Conservation (phyloP, 2,888 invertebrate species). For the Hanleya hanleyi region DNA sequence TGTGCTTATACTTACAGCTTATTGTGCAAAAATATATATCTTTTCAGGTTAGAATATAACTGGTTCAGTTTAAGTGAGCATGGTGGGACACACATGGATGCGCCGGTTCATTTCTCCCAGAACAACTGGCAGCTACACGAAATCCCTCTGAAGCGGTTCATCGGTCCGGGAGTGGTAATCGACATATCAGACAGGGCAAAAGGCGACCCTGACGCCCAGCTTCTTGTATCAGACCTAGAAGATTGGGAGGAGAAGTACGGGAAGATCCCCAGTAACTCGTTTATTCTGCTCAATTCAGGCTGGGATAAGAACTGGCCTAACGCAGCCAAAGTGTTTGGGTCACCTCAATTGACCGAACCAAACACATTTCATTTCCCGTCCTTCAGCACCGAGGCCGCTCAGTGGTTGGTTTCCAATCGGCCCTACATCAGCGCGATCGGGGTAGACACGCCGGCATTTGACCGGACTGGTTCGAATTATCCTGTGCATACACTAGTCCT, state of each 20-base stretch:
- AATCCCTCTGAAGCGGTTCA: slow-evolving; percentile 73
- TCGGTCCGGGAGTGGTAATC: slow-evolving; percentile 36
- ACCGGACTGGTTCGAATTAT: background rate
- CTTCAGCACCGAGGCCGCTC: background rate
- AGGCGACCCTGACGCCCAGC: background rate
- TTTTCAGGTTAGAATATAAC: slow-evolving; percentile 1
- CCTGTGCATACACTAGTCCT: background rate
- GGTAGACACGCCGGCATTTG: background rate
- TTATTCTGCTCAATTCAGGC: background rate
- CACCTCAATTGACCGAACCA: background rate
- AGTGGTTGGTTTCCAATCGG: background rate
- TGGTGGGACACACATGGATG: slow-evolving; percentile 1
- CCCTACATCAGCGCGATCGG: background rate
- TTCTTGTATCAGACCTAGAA: background rate
- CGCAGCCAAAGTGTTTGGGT: background rate
- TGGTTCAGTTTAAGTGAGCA: background rate
- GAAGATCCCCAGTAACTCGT: background rate
- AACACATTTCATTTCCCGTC: background rate
- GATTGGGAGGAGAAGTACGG: background rate
- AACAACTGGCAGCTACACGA: slow-evolving; percentile 75
- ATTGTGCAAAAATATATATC: no score
- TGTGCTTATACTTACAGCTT: no score
- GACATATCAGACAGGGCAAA: background rate
- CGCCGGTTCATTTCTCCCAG: background rate
- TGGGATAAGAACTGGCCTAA: background rate